phyloP scores from a whole-genome alignment of 2,797 vertebrate genomes.

The Enteromius paludinosus region DNA sequence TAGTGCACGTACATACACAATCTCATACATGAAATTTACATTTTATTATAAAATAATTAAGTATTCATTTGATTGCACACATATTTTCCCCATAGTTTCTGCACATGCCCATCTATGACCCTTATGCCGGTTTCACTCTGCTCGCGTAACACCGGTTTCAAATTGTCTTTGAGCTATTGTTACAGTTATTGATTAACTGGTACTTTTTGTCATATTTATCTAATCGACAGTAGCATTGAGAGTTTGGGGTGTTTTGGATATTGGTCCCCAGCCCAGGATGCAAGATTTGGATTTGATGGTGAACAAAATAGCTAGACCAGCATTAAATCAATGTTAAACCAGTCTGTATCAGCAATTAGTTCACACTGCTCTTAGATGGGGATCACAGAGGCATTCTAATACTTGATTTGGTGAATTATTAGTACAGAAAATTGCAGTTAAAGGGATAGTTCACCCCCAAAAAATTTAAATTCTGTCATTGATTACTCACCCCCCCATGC shows the following conservation, averaged over 20 bases:
- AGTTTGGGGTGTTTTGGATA: not conserved
- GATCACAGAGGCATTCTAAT: not conserved
- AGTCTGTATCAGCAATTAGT: not conserved
- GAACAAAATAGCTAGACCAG: not conserved
- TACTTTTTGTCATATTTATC: not conserved
- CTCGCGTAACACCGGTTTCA: too few species aligned
- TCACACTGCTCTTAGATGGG: not conserved
- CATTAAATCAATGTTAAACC: not conserved
- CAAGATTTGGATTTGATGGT: too few species aligned
- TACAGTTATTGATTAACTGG: not conserved
- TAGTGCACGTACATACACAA: not conserved
- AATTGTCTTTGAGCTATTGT: not conserved
- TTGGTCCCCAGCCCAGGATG: not conserved
- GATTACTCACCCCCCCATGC: too few species aligned
- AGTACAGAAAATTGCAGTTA: too few species aligned
- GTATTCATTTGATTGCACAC: constrained; percentile 15
- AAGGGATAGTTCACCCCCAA: too few species aligned
- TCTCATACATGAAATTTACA: not conserved
- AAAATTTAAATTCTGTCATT: too few species aligned
- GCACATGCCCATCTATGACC: not conserved
- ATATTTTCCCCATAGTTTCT: constrained; percentile 12
- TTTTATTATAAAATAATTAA: constrained; percentile 30
- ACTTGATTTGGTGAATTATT: not conserved
- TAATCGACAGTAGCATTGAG: not conserved
- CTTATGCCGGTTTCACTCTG: too few species aligned